Evolutionary conservation across 2,888 invertebrate genomes (phyloP), one percentile per base, ranked within the genome.

Genomic region (Sinhomidia bicolor): DNA sequence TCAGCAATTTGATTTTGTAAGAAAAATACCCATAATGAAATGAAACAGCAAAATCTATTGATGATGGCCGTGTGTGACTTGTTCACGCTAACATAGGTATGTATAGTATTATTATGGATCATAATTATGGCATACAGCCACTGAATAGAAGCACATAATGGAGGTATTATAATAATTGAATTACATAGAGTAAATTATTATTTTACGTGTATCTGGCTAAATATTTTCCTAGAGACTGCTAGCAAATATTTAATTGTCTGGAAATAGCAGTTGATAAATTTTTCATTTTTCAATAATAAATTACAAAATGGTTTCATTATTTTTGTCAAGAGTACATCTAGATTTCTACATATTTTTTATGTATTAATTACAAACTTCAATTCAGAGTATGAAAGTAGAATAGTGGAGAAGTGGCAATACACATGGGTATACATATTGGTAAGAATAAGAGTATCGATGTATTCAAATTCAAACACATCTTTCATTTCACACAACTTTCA

Each of bases 201-300:
- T 14, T 23, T 74, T 36, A 5, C 12, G 26, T 60, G 10, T 1
- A 60, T 60, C 6, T 26, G 4, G 32, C 14, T 71, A 65, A 2
- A 17, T 32, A 6, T 68, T 6, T 71, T 68, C 29, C 14, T 65
- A 65, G 7, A 68, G 71, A 20, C 23, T 26, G 9, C 62, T 62
- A 62, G 20, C 0, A 23, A 41, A 76, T 76, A 76, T 51, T 76
- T 26, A 76, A 71, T 71, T 36, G 36, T 71, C 36, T 71, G 20
- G 44, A 71, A 20, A 71, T 71, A 65, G 36, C 32, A 78, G 54
- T 51, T 78, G n/a, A 78, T 74, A n/a, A 79, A n/a, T n/a, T n/a
- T n/a, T n/a, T n/a, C n/a, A 29, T 74, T 47, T 51, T 54, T 17
- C 51, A 82, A 51, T 83, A 83, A 74, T 83, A 83, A 83, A 83